Conservation (phyloP, 2,888 invertebrate genomes). For the Drosophila melanocephala region DNA sequence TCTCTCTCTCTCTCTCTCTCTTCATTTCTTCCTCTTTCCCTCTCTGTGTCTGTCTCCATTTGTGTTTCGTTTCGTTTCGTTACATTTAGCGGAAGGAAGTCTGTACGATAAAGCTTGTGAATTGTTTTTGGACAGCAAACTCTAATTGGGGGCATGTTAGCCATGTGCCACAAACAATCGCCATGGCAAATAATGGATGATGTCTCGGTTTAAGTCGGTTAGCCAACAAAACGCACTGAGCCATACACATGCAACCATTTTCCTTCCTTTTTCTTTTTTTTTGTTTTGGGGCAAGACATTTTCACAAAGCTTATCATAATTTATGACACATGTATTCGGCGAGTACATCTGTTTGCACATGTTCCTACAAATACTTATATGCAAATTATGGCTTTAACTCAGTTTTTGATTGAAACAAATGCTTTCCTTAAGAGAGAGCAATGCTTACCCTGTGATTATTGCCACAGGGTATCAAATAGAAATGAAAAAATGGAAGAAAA, state of each 20-base stretch:
- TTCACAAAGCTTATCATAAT: constrained; percentile 48
- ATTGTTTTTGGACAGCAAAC: constrained; percentile 51
- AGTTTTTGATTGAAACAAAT: background rate
- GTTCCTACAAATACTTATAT: background rate
- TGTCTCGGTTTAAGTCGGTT: constrained; percentile 34
- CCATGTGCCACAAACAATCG: constrained; percentile 43
- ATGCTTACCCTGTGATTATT: background rate
- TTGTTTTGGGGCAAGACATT: constrained; percentile 17
- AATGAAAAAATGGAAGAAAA: background rate
- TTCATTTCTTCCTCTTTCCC: constrained; percentile 16
- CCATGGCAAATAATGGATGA: constrained; percentile 39
- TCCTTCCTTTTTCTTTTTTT: background rate
- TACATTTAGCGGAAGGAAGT: constrained; percentile 64
- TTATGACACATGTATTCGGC: constrained; percentile 34
- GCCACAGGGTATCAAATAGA: background rate
- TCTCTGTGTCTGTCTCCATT: constrained; percentile 5
- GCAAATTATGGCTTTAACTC: background rate
- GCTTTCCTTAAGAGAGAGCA: background rate
- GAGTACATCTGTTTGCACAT: constrained; percentile 18
- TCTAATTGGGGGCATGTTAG: constrained; percentile 62
- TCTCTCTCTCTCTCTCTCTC: constrained; percentile 28
- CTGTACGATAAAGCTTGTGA: constrained; percentile 59
- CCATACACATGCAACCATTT: constrained; percentile 37
- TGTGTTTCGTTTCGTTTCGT: constrained; percentile 23
- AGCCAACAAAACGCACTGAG: constrained; percentile 35